phyloP scores from a whole-genome alignment of 2,113 vertebrate species.

The Anarrhichthys ocellatus region DNA sequence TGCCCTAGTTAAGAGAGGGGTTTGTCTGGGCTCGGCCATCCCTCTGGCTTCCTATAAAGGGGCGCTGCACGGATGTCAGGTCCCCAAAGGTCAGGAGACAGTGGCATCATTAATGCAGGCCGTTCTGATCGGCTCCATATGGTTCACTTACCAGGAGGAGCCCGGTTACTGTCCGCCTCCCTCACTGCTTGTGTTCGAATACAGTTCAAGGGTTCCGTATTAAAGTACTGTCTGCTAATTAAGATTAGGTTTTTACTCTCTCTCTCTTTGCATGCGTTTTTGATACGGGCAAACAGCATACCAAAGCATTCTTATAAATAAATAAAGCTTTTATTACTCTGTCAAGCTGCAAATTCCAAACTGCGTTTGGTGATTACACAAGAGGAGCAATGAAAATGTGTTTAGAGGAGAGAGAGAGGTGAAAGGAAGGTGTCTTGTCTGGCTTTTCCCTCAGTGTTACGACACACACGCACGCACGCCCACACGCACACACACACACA shows the following conservation, averaged over 20 bases:
- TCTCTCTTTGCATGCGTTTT: not conserved
- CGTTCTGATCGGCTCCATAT: conserved; percentile 75
- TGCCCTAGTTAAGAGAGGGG: conserved; percentile 13
- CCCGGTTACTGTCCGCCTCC: conserved; percentile 8
- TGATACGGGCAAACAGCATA: not conserved
- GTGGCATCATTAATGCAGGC: conserved; percentile 77
- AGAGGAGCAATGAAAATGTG: not conserved
- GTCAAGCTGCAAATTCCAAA: conserved; percentile 37
- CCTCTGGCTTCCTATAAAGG: conserved; percentile 69
- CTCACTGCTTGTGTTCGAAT: not conserved
- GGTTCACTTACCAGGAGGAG: conserved; percentile 40
- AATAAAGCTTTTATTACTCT: conserved; percentile 24
- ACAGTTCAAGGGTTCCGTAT: not conserved
- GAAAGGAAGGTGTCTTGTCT: conserved; percentile 79
- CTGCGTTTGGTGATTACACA: conserved; percentile 11
- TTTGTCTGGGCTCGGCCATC: conserved; percentile 39
- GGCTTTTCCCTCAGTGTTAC: conserved; percentile 60
- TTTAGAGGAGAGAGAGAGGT: conserved; percentile 7
- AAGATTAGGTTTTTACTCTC: not conserved
- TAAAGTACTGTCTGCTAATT: not conserved
- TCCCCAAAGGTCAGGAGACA: conserved; percentile 71
- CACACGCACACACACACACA: conserved; percentile 4
- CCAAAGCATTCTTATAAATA: not conserved
- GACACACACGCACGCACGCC: conserved; percentile 9
- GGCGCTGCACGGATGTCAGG: conserved; percentile 62